These are phyloP conservation scores for Enteromius mattozi DNA, from an alignment of 2,797 vertebrate genomes.

Conservation along the genomic window DNA sequence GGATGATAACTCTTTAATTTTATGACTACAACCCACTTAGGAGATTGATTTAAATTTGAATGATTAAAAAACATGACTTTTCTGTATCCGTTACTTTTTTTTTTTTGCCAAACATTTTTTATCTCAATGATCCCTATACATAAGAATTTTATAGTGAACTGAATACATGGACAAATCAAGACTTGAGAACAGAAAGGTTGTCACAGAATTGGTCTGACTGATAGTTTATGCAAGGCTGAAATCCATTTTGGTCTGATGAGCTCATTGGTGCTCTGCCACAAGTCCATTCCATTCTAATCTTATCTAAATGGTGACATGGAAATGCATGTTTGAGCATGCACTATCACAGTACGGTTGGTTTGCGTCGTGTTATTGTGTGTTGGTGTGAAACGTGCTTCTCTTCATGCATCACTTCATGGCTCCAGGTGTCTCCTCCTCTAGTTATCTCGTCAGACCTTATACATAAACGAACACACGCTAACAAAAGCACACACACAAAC, in stretches of 20 bases:
- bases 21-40: neutral
- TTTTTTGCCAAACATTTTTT: neutral
- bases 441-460: constrained; percentile 34
- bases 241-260: neutral
- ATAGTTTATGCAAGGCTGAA: neutral
- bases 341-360: neutral
- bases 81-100: neutral
- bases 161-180: constrained; percentile 8
- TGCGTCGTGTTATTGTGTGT: neutral
- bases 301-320: constrained; percentile 20
- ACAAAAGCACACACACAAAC: neutral
- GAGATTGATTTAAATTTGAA: neutral
- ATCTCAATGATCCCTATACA: neutral
- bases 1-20: constrained; percentile 5
- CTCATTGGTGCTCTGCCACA: neutral
- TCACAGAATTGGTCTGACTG: neutral
- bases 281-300: constrained; percentile 13
- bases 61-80: neutral
- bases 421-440: constrained; percentile 42
- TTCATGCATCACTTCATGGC: constrained; percentile 47
- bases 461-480: neutral
- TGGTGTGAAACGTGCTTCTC: constrained; percentile 22
- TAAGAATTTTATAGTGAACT: neutral
- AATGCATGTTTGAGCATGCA: constrained; percentile 20
- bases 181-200: neutral